Conservation (phyloP, 92 coral and sea anemone species). For the Heteractis magnifica region DNA sequence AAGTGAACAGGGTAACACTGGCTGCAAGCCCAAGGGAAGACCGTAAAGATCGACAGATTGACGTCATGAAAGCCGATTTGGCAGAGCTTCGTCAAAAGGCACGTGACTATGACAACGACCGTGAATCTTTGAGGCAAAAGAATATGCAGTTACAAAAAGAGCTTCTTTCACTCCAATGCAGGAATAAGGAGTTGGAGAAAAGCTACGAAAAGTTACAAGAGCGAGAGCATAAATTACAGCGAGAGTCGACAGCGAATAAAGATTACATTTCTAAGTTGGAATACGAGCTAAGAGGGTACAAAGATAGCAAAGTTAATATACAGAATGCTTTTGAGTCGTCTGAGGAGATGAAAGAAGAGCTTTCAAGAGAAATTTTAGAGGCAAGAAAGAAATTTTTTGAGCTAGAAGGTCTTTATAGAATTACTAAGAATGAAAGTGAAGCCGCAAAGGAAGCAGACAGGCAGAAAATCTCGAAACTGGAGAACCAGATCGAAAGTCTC, state of each 20-base stretch:
- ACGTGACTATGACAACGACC: conserved; percentile 57
- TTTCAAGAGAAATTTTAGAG: conserved; percentile 66
- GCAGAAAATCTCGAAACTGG: conserved; percentile 72
- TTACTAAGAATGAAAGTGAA: conserved; percentile 52
- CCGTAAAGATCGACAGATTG: conserved; percentile 57
- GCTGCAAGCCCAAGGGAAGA: conserved; percentile 30
- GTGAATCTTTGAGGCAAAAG: conserved; percentile 64
- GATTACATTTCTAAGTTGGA: conserved; percentile 64
- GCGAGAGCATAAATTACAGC: conserved; percentile 65
- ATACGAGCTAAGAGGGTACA: conserved; percentile 50
- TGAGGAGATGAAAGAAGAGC: conserved; percentile 55
- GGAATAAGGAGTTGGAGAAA: conserved; percentile 61
- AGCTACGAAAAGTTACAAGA: conserved; percentile 53
- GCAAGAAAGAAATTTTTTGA: conserved; percentile 63
- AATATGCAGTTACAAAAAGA: conserved; percentile 76
- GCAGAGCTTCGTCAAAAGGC: conserved; percentile 50
- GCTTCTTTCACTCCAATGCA: conserved; percentile 53
- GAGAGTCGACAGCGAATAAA: conserved; percentile 47
- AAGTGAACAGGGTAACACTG: conserved; percentile 44
- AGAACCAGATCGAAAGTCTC: conserved; percentile 67
- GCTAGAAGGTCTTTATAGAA: conserved; percentile 54
- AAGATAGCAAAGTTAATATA: conserved; percentile 47
- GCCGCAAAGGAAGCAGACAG: conserved; percentile 56
- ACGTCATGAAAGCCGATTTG: conserved; percentile 56
- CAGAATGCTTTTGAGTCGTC: conserved; percentile 65